Percentiles rank a stretch among this genome's conserved stretches.
These are phyloP conservation scores for Trissolcus japonicus DNA, from an alignment of 2,888 invertebrate species.

Conservation along the genomic window DNA sequence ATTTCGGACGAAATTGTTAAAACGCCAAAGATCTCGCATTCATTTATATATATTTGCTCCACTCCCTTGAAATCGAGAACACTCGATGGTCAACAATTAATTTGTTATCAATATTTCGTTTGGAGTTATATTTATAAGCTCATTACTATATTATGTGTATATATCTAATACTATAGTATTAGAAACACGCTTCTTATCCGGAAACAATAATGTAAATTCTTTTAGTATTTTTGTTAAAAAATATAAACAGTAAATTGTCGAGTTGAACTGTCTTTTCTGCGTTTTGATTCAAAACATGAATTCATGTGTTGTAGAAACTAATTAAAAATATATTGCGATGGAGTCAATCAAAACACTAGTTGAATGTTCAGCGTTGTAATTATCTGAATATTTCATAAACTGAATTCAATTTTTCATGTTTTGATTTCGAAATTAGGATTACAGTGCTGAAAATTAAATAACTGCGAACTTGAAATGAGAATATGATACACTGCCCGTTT, in stretches of 20 bases:
- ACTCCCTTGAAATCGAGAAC: not conserved
- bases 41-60: constrained; percentile 19
- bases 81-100: not conserved
- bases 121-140: constrained; percentile 24
- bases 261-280: too few relatives aligned
- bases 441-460: too few relatives aligned
- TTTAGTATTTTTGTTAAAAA: constrained; percentile 5
- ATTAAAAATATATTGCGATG: constrained; percentile 20
- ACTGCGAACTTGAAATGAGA: too few relatives aligned
- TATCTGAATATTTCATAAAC: not conserved
- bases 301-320: not conserved
- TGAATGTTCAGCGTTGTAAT: constrained; percentile 3
- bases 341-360: constrained; percentile 21
- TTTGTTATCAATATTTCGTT: constrained; percentile 12
- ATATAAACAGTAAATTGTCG: too few relatives aligned
- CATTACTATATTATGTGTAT: not conserved
- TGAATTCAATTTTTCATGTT: not conserved
- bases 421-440: not conserved
- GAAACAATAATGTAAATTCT: constrained; percentile 9
- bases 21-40: constrained; percentile 35
- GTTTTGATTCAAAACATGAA: constrained; percentile 18
- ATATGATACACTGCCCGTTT: too few relatives aligned
- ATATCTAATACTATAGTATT: too few relatives aligned
- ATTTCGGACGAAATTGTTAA: constrained; percentile 35
- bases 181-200: too few relatives aligned